These are phyloP conservation scores for Hyposoter didymator DNA, from an alignment of 2,888 invertebrate species.

Conservation along the genomic window DNA sequence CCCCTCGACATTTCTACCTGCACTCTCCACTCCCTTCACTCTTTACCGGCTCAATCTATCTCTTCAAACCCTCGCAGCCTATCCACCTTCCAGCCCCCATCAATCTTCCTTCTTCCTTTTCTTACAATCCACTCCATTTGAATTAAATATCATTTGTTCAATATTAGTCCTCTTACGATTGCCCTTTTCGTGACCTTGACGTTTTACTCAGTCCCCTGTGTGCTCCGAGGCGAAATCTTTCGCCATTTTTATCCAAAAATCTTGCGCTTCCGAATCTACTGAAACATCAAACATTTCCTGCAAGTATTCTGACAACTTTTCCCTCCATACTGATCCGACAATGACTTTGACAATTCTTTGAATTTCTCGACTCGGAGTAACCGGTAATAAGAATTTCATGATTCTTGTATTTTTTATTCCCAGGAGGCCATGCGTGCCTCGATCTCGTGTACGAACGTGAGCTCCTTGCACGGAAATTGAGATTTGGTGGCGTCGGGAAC, in stretches of 20 bases:
- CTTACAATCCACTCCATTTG: not conserved
- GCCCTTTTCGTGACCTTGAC: conserved; percentile 23
- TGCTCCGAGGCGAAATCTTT: not conserved
- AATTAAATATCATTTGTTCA: conserved; percentile 18
- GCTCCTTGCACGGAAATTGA: conserved; percentile 14
- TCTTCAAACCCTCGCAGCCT: not conserved
- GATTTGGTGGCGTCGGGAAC: conserved; percentile 18
- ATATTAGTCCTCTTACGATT: not conserved
- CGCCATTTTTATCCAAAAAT: not conserved
- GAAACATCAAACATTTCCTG: no score
- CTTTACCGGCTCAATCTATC: conserved; percentile 28
- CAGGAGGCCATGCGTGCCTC: not conserved
- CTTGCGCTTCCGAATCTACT: not conserved
- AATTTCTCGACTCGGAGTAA: conserved; percentile 5
- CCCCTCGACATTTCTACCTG: conserved; percentile 33
- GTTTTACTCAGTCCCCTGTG: not conserved
- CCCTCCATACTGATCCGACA: not conserved
- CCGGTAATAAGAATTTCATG: conserved; percentile 32
- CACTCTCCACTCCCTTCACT: conserved; percentile 18
- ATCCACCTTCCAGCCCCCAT: conserved; percentile 1
- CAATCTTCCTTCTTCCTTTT: conserved; percentile 9
- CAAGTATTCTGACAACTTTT: not conserved
- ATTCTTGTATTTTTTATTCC: conserved; percentile 15
- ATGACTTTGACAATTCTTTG: not conserved
- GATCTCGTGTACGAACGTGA: not conserved